Evolutionary conservation across 2,113 vertebrate species (phyloP).

Genomic region (Semnornis frantzii): DNA sequence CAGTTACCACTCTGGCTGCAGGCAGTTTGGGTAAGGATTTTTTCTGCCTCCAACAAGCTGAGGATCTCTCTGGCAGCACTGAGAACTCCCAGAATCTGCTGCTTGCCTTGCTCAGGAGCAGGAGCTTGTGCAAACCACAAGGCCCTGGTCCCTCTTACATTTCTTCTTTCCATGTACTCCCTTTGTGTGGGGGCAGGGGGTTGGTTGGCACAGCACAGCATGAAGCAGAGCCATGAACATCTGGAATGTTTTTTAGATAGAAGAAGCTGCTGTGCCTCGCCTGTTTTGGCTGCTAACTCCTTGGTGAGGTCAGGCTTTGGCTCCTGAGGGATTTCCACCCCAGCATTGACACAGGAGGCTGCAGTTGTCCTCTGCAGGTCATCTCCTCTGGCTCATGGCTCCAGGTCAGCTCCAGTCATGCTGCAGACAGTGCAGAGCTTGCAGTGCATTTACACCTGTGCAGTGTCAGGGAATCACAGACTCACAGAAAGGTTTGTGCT

Average conservation of each 20-base stretch:
- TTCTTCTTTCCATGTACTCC: neutral
- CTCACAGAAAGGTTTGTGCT: neutral
- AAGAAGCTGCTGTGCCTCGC: neutral
- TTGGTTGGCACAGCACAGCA: neutral
- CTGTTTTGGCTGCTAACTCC: neutral
- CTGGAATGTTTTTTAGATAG: neutral
- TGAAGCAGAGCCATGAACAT: neutral
- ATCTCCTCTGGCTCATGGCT: rapidly evolving
- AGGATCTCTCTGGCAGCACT: neutral
- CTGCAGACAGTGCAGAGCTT: neutral
- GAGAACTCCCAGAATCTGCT: neutral
- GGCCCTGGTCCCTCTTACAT: neutral
- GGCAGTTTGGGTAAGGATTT: neutral
- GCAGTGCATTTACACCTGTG: rapidly evolving
- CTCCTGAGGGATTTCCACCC: neutral
- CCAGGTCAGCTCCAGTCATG: rapidly evolving
- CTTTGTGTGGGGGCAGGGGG: rapidly evolving
- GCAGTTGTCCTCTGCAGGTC: neutral
- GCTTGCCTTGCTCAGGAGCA: neutral
- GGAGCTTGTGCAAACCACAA: neutral
- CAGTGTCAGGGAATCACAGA: neutral
- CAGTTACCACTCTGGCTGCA: neutral
- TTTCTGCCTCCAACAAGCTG: neutral
- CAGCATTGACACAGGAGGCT: neutral
- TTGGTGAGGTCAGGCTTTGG: neutral